Evolutionary conservation across 2,113 vertebrate genomes (phyloP).

Genomic region (Xenus cinereus): DNA sequence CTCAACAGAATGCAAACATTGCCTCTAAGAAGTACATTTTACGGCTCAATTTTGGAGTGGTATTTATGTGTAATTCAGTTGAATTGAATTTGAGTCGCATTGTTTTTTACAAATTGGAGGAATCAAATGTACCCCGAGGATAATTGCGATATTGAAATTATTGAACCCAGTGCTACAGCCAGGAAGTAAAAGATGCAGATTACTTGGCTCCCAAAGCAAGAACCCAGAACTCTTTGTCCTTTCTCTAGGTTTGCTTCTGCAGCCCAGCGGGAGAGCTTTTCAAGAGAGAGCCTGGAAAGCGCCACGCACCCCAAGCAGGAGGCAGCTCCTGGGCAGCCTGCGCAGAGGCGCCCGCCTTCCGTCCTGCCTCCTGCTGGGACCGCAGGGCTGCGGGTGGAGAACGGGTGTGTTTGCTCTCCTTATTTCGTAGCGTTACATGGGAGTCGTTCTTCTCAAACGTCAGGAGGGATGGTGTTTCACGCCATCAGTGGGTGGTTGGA

Average conservation of each 20-base stretch:
- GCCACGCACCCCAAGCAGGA: background rate
- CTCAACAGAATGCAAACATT: background rate
- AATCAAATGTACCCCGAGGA: background rate
- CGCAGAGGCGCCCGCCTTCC: background rate
- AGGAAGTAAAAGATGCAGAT: background rate
- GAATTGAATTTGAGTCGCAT: background rate
- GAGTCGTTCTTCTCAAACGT: background rate
- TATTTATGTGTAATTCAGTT: background rate
- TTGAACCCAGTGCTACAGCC: background rate
- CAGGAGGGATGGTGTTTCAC: fast-evolving
- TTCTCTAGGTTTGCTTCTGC: background rate
- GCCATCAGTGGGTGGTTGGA: fast-evolving
- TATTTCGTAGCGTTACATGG: background rate
- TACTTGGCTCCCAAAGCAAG: background rate
- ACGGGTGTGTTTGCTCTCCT: background rate
- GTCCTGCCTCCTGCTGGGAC: background rate
- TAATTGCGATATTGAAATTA: background rate
- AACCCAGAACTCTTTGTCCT: background rate
- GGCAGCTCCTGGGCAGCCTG: background rate
- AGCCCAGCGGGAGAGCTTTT: background rate
- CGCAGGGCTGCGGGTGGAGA: background rate
- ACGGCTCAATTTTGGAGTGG: background rate
- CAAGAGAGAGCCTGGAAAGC: background rate
- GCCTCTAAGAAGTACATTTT: background rate
- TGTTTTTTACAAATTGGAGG: background rate